Percentiles rank a stretch among this genome's conserved stretches.
phyloP scores from a whole-genome alignment of 2,113 vertebrate genomes.

The Misgurnus mizolepis region DNA sequence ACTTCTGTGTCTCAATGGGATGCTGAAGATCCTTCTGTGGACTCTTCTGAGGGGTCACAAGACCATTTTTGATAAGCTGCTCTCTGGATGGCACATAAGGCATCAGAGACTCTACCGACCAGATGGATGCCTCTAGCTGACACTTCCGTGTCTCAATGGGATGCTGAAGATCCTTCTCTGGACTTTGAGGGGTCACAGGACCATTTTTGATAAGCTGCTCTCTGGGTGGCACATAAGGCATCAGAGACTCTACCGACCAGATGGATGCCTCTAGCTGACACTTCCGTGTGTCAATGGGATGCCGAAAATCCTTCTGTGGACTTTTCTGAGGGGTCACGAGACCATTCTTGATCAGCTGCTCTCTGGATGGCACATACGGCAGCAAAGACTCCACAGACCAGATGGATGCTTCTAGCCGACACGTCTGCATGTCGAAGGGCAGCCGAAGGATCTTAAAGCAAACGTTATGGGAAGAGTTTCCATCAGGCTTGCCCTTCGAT shows the following conservation, averaged over 20 bases:
- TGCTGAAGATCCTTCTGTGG: too few species aligned
- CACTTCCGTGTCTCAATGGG: constrained; percentile 48
- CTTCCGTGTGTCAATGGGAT: constrained; percentile 45
- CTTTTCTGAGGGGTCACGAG: constrained; percentile 24
- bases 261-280: constrained; percentile 66
- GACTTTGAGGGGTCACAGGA: constrained; percentile 25
- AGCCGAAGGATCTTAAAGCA: constrained; percentile 61
- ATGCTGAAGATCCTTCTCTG: too few species aligned
- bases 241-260: constrained; percentile 69
- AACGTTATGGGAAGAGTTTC: constrained; percentile 30
- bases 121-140: constrained; percentile 68
- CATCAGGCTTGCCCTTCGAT: not conserved
- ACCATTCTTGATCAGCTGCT: constrained; percentile 50
- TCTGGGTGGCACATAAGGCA: constrained; percentile 55
- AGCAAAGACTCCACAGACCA: constrained; percentile 68
- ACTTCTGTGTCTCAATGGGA: constrained; percentile 46
- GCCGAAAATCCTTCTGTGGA: too few species aligned
- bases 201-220: constrained; percentile 54
- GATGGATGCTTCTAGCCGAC: constrained; percentile 45
- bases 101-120: constrained; percentile 66
- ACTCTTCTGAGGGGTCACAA: too few species aligned
- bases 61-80: constrained; percentile 45
- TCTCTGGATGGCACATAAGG: constrained; percentile 60
- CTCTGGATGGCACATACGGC: constrained; percentile 58
- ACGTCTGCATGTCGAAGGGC: constrained; percentile 60